Conservation (phyloP, 2,113 vertebrate species). For the Peucedramus taeniatus region DNA sequence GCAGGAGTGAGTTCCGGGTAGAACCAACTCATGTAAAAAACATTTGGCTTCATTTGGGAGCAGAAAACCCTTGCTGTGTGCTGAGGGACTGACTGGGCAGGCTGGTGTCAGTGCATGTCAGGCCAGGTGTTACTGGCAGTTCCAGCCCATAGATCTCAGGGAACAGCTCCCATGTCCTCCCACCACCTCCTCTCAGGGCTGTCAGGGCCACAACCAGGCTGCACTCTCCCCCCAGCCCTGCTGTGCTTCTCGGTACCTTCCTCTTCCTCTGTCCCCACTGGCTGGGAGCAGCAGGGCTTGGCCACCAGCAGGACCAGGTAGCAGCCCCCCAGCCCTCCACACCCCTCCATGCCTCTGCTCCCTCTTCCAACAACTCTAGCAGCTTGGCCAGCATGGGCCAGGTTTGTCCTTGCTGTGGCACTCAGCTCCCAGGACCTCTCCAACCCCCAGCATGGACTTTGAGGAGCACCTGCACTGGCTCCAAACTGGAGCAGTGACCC, state of each 20-base stretch:
- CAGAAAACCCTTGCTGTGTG: not conserved
- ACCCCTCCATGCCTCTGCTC: fast-evolving
- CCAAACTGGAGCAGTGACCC: not conserved
- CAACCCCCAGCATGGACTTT: not conserved
- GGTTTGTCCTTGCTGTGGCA: not conserved
- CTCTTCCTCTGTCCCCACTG: not conserved
- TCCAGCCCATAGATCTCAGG: not conserved
- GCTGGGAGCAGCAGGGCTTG: not conserved
- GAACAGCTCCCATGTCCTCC: no score
- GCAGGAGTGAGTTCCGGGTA: not conserved
- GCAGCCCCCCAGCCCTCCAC: not conserved
- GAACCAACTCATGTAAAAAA: not conserved
- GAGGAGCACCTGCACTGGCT: not conserved
- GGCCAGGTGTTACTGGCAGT: not conserved
- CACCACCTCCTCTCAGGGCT: not conserved
- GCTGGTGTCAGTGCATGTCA: not conserved
- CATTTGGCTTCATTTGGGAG: not conserved
- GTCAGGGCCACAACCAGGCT: not conserved
- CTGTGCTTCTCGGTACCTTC: not conserved
- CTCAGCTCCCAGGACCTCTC: not conserved
- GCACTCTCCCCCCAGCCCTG: not conserved
- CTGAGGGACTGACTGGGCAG: not conserved
- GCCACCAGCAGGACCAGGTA: not conserved
- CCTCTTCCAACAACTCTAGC: not conserved
- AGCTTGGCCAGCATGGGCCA: not conserved